Evolutionary conservation across 53 echinoderm and acorn worm species (phyloP), one percentile per base, ranked within the genome.

Genomic region (Temnopleurus reevesii): DNA sequence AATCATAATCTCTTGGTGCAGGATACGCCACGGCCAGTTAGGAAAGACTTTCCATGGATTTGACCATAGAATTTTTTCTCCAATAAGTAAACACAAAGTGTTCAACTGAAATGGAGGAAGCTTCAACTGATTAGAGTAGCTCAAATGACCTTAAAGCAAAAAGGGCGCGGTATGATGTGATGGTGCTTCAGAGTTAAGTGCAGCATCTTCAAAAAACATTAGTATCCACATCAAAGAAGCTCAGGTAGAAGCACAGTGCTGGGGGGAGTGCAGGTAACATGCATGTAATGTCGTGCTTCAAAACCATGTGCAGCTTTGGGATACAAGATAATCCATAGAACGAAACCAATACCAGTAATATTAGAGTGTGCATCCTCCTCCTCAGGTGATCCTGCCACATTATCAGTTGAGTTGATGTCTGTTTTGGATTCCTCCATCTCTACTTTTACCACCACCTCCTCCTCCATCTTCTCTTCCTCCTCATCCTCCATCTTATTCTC

Each of bases 351-450:
- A 87, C 88, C 88, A 47, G 88, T 87, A 15, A 71, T 23, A 35
- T 51, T 53, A 31, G 88, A 87, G 30, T 87, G 88, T 45, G 28
- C 88, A 35, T 87, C 88, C 19, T 87, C 88, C 47, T 86, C 86
- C 5, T 86, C 86, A 25, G 46, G 46, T 1, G 88, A 87, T 18
- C 53, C 76, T 12, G 88, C 88, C 33, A 87, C 19, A 87, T 71
- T 66, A 13, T 28, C 53, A 2, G 66, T 71, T 21, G 88, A 87
- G 30, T 35, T 53, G 0, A 66, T 36, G 8, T 31, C 53, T 0
- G 88, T 53, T 46, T 34, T 66, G 4, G 8, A 51, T 66, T 25
- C 49, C 19, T 46, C 29, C 8, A 71, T 41, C 0, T 66, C 38
- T 1, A 21, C 19, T 41, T 66, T 41, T 7, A 8, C 21, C 21